A percentile compares a stretch with the other conserved stretches of the same genome.
These are phyloP conservation scores for Gasteruption jaculator DNA, from an alignment of 2,888 invertebrate genomes.

Conservation along the genomic window DNA sequence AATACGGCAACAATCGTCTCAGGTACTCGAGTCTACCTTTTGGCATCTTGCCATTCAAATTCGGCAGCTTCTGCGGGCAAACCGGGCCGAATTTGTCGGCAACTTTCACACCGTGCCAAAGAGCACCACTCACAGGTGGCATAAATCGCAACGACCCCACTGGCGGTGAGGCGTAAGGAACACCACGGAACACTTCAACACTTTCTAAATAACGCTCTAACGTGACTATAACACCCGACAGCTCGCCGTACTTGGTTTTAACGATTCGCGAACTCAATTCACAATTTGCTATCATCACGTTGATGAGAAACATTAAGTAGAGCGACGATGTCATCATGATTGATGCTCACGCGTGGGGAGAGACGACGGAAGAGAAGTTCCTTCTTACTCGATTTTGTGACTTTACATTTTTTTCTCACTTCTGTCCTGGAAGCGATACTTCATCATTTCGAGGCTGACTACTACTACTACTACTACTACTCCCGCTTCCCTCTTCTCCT, in stretches of 20 bases:
- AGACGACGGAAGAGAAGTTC: constrained; percentile 2
- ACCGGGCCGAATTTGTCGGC: constrained; percentile 86
- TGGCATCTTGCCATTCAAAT: constrained; percentile 84
- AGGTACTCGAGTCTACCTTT: constrained; percentile 84
- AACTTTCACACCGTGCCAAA: constrained; percentile 86
- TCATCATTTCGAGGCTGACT: too few species aligned
- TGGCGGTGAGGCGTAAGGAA: constrained; percentile 93
- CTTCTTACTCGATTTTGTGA: too few species aligned
- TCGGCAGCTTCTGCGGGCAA: constrained; percentile 87
- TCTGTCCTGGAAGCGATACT: too few species aligned
- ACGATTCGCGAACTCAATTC: constrained; percentile 76
- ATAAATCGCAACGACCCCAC: constrained; percentile 86
- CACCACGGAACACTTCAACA: constrained; percentile 88
- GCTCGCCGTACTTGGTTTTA: constrained; percentile 82
- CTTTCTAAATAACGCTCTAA: constrained; percentile 80
- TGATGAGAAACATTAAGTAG: constrained; percentile 31
- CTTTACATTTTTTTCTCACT: too few species aligned
- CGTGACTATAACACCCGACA: constrained; percentile 79
- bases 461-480: constrained; percentile 6
- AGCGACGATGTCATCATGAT: constrained; percentile 32
- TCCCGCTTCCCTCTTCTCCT: constrained; percentile 9
- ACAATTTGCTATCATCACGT: constrained; percentile 30
- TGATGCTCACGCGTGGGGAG: background rate
- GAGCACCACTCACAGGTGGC: constrained; percentile 91
- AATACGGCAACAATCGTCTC: constrained; percentile 78